Conservation (phyloP, 2,113 vertebrate species). For the Callopanchax toddi region DNA sequence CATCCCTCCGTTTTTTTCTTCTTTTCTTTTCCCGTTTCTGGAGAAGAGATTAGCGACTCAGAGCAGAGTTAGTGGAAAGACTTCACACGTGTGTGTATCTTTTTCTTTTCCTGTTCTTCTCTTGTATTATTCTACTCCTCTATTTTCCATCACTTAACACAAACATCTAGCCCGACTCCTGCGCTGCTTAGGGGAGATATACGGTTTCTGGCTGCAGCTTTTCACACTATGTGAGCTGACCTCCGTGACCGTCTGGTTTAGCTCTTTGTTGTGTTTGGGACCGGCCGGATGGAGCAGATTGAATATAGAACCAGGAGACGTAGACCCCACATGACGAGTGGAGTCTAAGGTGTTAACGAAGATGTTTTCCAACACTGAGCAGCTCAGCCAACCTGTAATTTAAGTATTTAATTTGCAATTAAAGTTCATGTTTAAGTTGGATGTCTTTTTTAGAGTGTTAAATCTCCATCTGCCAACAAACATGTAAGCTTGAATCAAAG, state of each 20-base stretch:
- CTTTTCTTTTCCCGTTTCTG: slow-evolving; percentile 40
- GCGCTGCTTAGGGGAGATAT: slow-evolving; percentile 9
- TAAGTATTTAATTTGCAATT: background rate
- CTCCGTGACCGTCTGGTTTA: slow-evolving; percentile 24
- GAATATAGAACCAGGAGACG: background rate
- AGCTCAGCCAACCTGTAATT: background rate
- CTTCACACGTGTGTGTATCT: slow-evolving; percentile 32
- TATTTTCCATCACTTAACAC: slow-evolving; percentile 29
- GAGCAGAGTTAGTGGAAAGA: slow-evolving; percentile 17
- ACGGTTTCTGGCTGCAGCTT: slow-evolving; percentile 26
- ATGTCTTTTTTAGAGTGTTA: slow-evolving; percentile 25
- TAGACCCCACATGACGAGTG: background rate
- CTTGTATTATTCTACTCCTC: slow-evolving; percentile 7
- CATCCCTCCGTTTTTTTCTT: background rate
- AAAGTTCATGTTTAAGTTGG: slow-evolving; percentile 30
- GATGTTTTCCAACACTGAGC: background rate
- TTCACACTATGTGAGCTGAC: slow-evolving; percentile 20
- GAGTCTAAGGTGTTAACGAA: background rate
- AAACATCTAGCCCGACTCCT: background rate
- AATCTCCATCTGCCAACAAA: slow-evolving; percentile 5
- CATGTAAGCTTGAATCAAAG: slow-evolving; percentile 47
- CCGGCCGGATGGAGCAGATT: background rate
- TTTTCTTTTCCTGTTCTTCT: slow-evolving; percentile 19
- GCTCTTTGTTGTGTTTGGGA: slow-evolving; percentile 27
- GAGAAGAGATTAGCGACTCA: slow-evolving; percentile 46